Evolutionary conservation across 2,888 invertebrate genomes (phyloP).

Genomic region (Apotomis capreana): DNA sequence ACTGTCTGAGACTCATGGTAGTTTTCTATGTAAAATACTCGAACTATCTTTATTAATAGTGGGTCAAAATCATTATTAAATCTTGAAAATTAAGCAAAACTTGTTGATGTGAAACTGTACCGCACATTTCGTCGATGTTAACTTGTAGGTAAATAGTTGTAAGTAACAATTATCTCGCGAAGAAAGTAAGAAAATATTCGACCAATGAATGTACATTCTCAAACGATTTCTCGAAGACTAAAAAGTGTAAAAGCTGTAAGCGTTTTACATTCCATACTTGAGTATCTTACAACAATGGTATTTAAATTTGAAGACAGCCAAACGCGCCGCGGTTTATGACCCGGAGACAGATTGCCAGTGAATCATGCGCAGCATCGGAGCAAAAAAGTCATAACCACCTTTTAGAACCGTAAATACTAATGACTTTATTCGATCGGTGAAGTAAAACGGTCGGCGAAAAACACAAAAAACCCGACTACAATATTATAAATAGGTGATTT

Average conservation of each 20-base stretch:
- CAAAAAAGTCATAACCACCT: background rate
- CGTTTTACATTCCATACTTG: conserved; percentile 39
- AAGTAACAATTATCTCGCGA: background rate
- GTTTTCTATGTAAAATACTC: too few species aligned
- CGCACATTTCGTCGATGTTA: background rate
- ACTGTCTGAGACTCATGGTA: too few species aligned
- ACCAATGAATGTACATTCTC: background rate
- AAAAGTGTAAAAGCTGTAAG: conserved; percentile 35
- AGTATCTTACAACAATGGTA: conserved; percentile 42
- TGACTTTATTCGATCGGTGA: conserved; percentile 9
- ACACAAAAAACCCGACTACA: conserved; percentile 31
- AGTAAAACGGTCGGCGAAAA: conserved; percentile 15
- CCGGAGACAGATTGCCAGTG: conserved; percentile 63
- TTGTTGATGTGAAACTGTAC: too few species aligned
- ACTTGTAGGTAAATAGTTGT: background rate
- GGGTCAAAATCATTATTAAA: too few species aligned
- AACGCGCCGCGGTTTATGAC: conserved; percentile 59
- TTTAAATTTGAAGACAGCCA: conserved; percentile 43
- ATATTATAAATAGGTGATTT: conserved; percentile 33
- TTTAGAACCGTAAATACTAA: background rate
- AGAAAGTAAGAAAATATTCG: conserved; percentile 16
- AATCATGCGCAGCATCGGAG: conserved; percentile 26
- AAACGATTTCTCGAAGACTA: conserved; percentile 16
- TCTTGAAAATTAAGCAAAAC: too few species aligned
- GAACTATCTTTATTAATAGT: too few species aligned